phyloP scores from a whole-genome alignment of 2,888 invertebrate species.

The Andrena marginata region DNA sequence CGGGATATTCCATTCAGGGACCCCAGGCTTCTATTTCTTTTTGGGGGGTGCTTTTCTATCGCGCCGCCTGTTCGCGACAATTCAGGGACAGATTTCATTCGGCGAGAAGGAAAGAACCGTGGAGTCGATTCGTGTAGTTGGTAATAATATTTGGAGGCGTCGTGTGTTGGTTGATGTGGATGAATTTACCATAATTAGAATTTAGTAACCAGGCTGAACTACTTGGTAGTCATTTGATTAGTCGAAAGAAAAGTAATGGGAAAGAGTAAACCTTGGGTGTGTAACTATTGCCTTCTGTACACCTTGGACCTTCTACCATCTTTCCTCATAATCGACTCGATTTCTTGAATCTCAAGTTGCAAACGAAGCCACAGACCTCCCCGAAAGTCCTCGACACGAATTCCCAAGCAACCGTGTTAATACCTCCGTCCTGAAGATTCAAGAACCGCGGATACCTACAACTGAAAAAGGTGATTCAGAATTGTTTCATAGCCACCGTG shows the following conservation, averaged over 20 bases:
- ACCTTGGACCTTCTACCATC: no score
- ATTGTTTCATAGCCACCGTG: slow-evolving; percentile 20
- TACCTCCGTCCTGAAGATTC: neutral
- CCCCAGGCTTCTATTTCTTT: slow-evolving; percentile 17
- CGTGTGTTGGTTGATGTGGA: neutral
- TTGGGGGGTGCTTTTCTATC: slow-evolving; percentile 34
- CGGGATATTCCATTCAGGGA: slow-evolving; percentile 29
- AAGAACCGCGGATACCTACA: neutral
- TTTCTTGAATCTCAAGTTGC: no score
- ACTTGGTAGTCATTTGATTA: no score
- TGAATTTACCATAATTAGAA: no score
- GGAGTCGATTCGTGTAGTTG: slow-evolving; percentile 1
- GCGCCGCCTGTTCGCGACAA: slow-evolving; percentile 14
- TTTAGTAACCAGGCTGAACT: no score
- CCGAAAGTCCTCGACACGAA: slow-evolving; percentile 3
- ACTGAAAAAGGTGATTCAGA: neutral
- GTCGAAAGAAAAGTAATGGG: no score
- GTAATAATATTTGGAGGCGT: slow-evolving; percentile 26
- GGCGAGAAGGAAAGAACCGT: neutral
- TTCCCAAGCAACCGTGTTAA: neutral
- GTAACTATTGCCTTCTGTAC: no score
- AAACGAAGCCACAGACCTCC: neutral
- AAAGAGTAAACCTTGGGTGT: no score
- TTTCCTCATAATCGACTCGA: no score
- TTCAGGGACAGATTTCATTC: slow-evolving; percentile 30